Percentiles rank a stretch among this genome's conserved stretches.
phyloP scores from a whole-genome alignment of 1,140 invertebrate genomes.

The Hormaphis cornu region DNA sequence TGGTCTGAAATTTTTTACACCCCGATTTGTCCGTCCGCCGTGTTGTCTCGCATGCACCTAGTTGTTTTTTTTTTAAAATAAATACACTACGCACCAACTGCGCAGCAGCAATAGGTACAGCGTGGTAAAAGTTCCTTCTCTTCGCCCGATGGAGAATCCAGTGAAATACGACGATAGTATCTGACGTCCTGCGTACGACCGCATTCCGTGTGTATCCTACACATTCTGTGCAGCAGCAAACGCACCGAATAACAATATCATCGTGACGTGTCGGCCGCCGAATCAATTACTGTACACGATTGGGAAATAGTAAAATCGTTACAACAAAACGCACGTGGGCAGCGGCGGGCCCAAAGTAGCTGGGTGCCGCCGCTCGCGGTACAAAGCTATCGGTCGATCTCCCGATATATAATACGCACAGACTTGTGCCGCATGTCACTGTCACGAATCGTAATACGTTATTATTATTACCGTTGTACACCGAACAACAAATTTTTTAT shows the following conservation, averaged over 20 bases:
- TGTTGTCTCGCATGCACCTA: too few relatives aligned
- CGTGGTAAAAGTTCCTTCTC: too few relatives aligned
- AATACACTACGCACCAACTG: too few relatives aligned
- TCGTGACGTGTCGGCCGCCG: constrained; percentile 4
- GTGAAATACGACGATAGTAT: too few relatives aligned
- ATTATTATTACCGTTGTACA: background rate
- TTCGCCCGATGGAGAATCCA: too few relatives aligned
- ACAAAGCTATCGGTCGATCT: constrained; percentile 30
- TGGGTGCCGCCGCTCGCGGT: constrained; percentile 1
- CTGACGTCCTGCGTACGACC: too few relatives aligned
- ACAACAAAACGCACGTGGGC: background rate
- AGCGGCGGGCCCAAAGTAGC: background rate
- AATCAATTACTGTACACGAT: constrained; percentile 20
- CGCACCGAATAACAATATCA: background rate
- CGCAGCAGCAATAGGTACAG: too few relatives aligned
- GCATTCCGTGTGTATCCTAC: too few relatives aligned
- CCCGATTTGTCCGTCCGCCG: too few relatives aligned
- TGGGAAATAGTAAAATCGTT: background rate
- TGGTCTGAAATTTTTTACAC: too few relatives aligned
- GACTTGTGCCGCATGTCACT: constrained; percentile 26
- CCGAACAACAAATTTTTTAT: background rate
- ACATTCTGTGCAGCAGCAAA: background rate
- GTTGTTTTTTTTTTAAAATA: too few relatives aligned
- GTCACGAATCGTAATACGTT: constrained; percentile 4
- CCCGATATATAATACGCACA: background rate